A percentile compares a stretch with the other conserved stretches of the same genome.
Conservation (phyloP, 2,888 invertebrate species). For the Eristalis pertinax region DNA sequence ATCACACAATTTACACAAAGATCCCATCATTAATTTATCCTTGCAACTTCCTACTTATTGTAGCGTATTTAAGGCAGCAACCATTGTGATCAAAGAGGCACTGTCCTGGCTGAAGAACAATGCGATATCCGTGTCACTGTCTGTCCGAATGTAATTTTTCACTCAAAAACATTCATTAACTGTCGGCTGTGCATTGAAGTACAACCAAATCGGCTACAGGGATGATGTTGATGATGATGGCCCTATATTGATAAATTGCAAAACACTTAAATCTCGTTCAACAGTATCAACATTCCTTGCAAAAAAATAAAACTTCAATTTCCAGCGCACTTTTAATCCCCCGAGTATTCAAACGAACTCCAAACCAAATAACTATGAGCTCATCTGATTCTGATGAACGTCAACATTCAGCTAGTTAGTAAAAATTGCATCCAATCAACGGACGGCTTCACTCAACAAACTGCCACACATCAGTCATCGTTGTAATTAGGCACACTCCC, state of each 20-base stretch:
- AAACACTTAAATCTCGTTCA: background rate
- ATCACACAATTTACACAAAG: too few relatives aligned
- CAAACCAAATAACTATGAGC: background rate
- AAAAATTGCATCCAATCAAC: slow-evolving; percentile 16
- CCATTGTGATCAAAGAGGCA: too few relatives aligned
- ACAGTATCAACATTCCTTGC: background rate
- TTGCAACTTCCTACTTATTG: too few relatives aligned
- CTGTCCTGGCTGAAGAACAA: too few relatives aligned
- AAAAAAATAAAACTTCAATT: background rate
- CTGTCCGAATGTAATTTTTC: too few relatives aligned
- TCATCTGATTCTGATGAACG: background rate
- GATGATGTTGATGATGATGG: too few relatives aligned
- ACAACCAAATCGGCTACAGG: too few relatives aligned
- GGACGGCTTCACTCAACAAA: slow-evolving; percentile 13
- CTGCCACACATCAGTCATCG: slow-evolving; percentile 25
- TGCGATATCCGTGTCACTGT: too few relatives aligned
- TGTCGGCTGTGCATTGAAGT: too few relatives aligned
- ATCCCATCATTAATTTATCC: too few relatives aligned
- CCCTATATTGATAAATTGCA: background rate
- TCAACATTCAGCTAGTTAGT: slow-evolving; percentile 26
- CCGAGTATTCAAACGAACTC: background rate
- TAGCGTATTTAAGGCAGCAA: too few relatives aligned
- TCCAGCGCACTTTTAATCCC: background rate
- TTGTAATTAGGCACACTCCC: slow-evolving; percentile 21
- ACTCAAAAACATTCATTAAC: too few relatives aligned